These are phyloP conservation scores for Moxostoma hubbsi DNA, from an alignment of 2,797 vertebrate species.

Conservation along the genomic window DNA sequence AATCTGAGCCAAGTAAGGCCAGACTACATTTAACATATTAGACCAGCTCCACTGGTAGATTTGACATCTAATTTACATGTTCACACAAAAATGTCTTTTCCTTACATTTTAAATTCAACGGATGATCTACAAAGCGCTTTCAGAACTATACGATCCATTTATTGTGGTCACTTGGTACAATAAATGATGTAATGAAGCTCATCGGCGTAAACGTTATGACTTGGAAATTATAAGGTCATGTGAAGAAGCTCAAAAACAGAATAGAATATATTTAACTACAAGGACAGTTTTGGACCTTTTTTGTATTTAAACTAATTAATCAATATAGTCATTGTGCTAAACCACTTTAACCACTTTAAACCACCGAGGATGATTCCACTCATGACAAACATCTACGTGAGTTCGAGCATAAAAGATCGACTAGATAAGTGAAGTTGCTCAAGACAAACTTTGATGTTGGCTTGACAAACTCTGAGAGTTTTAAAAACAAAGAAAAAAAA, in stretches of 20 bases:
- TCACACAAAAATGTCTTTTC: neutral
- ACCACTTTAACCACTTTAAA: neutral
- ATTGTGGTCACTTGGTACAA: constrained; percentile 13
- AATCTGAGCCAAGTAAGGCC: constrained; percentile 28
- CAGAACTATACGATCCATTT: neutral
- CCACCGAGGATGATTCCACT: neutral
- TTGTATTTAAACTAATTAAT: too few species aligned
- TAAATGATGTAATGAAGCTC: constrained; percentile 9
- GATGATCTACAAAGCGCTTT: neutral
- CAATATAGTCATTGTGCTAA: too few species aligned
- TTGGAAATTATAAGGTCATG: neutral
- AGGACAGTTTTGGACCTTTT: too few species aligned
- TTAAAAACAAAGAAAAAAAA: too few species aligned
- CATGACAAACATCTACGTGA: neutral
- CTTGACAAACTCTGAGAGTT: too few species aligned
- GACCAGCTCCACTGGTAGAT: neutral
- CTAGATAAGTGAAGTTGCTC: too few species aligned
- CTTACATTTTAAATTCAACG: neutral
- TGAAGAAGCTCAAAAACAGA: too few species aligned
- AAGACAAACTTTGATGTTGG: too few species aligned
- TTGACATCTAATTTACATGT: constrained; percentile 1
- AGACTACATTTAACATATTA: neutral
- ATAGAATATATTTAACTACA: too few species aligned
- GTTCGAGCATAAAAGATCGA: neutral
- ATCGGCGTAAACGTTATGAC: constrained; percentile 9